Base-by-base conservation (phyloP, 53 echinoderm and acorn worm genomes). In the Luidia sarsii region DNA sequence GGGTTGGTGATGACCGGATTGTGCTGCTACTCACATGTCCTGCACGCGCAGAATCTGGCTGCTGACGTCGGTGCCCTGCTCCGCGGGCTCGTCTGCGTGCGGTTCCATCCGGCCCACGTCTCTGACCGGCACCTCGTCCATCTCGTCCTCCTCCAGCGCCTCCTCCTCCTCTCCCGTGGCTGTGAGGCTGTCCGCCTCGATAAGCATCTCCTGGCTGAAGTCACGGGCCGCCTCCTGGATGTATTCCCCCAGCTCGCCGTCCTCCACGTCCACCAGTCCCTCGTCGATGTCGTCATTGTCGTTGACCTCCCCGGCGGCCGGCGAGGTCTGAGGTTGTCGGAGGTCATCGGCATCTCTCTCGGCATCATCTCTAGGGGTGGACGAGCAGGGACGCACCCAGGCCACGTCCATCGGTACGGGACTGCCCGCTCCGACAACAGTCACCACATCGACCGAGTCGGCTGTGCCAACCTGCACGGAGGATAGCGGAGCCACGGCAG, bases 21-120 rank as follows among this genome's bases (percentile, higher is more conserved):
- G n/a, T n/a, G n/a, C n/a, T n/a, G n/a, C n/a, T n/a, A 75, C 75
- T 60, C 27, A 75, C 75, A 75, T 46, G 16, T 75, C 45, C 20
- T 61, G 60, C 16, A 75, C 60, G 59, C 61, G 28, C 20, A 60
- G 75, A n/a, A 57, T 45, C 34, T 75, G 75, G 48, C 19, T 60
- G 61, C 29, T 19, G 45, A 75, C 11, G 41, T 41, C 11, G 41
- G 11, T 11, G 6, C 6, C 6, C 41, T 6, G 41, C 6, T 41
- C 11, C 6, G 11, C 60, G 9, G 11, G 1, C 3, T 9, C 39
- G 23, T 31, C 46, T 9, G 23, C 61, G 7, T 29, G 23, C 39
- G 16, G 60, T 60, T 39, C 59, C 15, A 45, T 55, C 7, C 18
- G 55, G 0, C 55, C 74, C 19, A 57, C 39, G 13, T 74, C 74